phyloP scores from a whole-genome alignment of 2,797 vertebrate genomes.

The Gastrophryne carolinensis region DNA sequence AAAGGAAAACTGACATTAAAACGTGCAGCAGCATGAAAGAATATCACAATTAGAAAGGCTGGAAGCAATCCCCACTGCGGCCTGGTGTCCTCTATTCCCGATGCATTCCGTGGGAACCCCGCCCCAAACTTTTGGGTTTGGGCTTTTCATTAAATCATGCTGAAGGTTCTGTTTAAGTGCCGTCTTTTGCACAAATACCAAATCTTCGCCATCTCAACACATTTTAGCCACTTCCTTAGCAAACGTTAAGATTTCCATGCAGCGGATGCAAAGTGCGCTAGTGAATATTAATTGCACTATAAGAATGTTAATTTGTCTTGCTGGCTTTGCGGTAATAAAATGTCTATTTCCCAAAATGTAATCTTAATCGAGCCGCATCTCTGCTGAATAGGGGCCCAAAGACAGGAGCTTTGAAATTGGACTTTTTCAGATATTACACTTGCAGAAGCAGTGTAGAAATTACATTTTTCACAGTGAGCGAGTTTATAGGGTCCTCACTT shows the following conservation, averaged over 20 bases:
- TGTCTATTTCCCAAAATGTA: not conserved
- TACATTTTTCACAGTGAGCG: slow-evolving; percentile 21
- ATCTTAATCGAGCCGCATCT: slow-evolving; percentile 13
- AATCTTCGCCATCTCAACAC: too few species aligned
- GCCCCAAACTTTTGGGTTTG: too few species aligned
- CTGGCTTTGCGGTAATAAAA: slow-evolving; percentile 9
- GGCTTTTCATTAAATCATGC: too few species aligned
- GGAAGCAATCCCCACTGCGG: too few species aligned
- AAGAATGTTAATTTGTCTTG: slow-evolving; percentile 25
- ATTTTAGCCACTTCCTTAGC: slow-evolving; percentile 1
- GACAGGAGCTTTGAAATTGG: slow-evolving; percentile 8
- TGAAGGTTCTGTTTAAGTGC: too few species aligned
- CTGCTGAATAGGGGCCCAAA: slow-evolving; percentile 4
- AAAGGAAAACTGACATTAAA: too few species aligned
- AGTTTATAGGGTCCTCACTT: slow-evolving; percentile 8
- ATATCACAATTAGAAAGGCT: too few species aligned
- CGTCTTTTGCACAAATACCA: too few species aligned
- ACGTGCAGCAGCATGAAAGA: too few species aligned
- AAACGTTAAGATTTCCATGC: not conserved
- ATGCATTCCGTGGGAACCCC: too few species aligned
- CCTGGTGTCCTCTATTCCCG: too few species aligned
- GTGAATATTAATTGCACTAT: slow-evolving; percentile 29
- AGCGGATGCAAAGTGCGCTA: not conserved
- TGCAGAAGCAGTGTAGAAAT: slow-evolving; percentile 1
- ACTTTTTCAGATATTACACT: slow-evolving; percentile 19